Evolutionary conservation across 2,888 invertebrate species (phyloP).

Genomic region (Epinotia bilunana): DNA sequence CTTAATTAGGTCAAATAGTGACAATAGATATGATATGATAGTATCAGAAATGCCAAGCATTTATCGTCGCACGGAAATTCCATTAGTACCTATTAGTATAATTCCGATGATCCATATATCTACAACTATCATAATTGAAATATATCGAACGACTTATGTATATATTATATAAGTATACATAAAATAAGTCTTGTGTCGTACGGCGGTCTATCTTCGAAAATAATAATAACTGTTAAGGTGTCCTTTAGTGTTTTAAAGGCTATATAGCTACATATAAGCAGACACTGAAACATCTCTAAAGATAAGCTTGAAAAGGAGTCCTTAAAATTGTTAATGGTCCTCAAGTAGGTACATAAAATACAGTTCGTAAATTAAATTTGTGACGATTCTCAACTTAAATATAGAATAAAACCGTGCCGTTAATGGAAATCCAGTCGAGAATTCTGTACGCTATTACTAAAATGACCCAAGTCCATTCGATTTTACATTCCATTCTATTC

Average conservation of each 20-base stretch:
- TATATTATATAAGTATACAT: too few relatives aligned
- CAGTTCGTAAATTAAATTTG: constrained; percentile 21
- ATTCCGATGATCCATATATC: too few relatives aligned
- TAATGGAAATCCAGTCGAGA: constrained; percentile 28
- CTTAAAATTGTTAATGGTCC: constrained; percentile 29
- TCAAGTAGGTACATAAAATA: constrained; percentile 31
- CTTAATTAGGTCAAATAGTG: neutral
- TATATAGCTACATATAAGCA: neutral
- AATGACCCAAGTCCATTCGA: neutral
- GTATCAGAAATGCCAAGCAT: constrained; percentile 5
- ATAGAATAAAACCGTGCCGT: constrained; percentile 17
- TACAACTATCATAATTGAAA: too few relatives aligned
- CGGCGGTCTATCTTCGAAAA: too few relatives aligned
- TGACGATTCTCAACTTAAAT: constrained; percentile 15
- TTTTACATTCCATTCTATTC: neutral
- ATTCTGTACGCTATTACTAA: neutral
- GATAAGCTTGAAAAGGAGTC: constrained; percentile 18
- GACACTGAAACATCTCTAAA: constrained; percentile 14
- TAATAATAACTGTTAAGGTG: too few relatives aligned
- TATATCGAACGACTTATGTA: too few relatives aligned
- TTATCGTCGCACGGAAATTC: neutral
- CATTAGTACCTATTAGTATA: neutral
- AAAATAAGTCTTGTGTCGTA: too few relatives aligned
- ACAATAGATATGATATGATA: neutral
- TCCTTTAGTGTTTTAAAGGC: neutral